Evolutionary conservation across 1,140 invertebrate genomes (phyloP).

Genomic region (Contarinia nasturtii): DNA sequence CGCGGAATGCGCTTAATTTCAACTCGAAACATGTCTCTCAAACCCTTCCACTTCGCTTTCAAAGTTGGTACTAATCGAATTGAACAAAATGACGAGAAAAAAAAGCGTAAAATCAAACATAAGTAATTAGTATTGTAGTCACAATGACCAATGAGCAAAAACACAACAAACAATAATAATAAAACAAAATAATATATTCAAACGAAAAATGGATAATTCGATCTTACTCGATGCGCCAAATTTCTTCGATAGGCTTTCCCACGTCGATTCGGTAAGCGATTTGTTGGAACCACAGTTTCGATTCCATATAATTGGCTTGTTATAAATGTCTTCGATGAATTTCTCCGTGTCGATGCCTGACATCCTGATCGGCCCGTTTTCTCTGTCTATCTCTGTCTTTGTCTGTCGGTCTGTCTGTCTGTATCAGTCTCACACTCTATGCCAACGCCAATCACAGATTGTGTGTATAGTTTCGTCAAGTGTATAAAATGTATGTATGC

Average conservation of each 20-base stretch:
- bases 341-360: too few relatives aligned
- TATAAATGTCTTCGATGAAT: too few relatives aligned
- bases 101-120: neutral
- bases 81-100: neutral
- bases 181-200: neutral
- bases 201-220: neutral
- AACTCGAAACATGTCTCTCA: slow-evolving; percentile 22
- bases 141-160: neutral
- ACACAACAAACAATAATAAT: neutral
- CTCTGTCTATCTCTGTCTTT: too few relatives aligned
- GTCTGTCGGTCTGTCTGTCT: too few relatives aligned
- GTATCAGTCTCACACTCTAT: too few relatives aligned
- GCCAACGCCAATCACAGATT: too few relatives aligned
- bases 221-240: slow-evolving; percentile 21
- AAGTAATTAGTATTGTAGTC: neutral
- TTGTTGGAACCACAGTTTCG: slow-evolving; percentile 24
- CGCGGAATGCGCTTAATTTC: slow-evolving; percentile 23
- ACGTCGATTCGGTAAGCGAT: slow-evolving; percentile 22
- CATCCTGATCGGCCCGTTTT: too few relatives aligned
- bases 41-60: slow-evolving; percentile 24
- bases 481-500: too few relatives aligned
- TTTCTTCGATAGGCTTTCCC: slow-evolving; percentile 19
- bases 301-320: slow-evolving; percentile 18
- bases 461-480: too few relatives aligned
- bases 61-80: slow-evolving; percentile 6